Evolutionary conservation across 2,113 vertebrate species (phyloP), one percentile per base, ranked within the genome.

Genomic region (Brachyhypopomus occidentalis): DNA sequence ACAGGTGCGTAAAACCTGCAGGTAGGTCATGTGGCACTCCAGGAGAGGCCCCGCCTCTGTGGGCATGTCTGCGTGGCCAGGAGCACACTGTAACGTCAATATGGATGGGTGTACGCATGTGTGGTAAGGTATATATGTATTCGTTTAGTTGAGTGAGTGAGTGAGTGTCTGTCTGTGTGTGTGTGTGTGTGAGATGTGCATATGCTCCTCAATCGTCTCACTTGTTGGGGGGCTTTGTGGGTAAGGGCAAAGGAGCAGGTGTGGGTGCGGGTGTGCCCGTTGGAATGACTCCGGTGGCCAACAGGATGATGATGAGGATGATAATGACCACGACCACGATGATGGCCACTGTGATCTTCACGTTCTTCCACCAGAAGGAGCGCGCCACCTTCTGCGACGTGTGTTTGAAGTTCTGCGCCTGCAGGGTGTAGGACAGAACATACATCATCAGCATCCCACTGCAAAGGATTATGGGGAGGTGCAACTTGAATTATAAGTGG

Each of bases 391-490:
- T 97, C 89, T 96, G 95, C 0, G 96, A 96, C 0, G 96, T 97
- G 0, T 96, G 96, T 90, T 96, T 96, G 92, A 98, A 97, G 92
- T 96, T 93, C 85, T 99, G 96, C 0, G 96, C 96, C 97, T 98
- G 91, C 1, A 16, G 74, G 20, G 5, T 17, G 8, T 20, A 34
- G 66, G n/a, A 30, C 30, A 30, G 12, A 11, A 27, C 30, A 59
- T 8, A 34, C 11, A 56, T 1, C 22, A 20, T n/a, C 12, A 63
- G 20, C n/a, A 7, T 38, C 38, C 59, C 19, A 2, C 2, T 20
- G n/a, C 19, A 22, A 7, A n/a, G 22, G 7, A 62, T 20, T 62
- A 62, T 62, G 59, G 17, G 59, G 59, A 62, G 19, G n/a, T n/a
- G n/a, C n/a, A n/a, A n/a, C n/a, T n/a, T n/a, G n/a, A n/a, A n/a